phyloP scores from a whole-genome alignment of 1,140 invertebrate genomes.

The Camponotus floridanus region DNA sequence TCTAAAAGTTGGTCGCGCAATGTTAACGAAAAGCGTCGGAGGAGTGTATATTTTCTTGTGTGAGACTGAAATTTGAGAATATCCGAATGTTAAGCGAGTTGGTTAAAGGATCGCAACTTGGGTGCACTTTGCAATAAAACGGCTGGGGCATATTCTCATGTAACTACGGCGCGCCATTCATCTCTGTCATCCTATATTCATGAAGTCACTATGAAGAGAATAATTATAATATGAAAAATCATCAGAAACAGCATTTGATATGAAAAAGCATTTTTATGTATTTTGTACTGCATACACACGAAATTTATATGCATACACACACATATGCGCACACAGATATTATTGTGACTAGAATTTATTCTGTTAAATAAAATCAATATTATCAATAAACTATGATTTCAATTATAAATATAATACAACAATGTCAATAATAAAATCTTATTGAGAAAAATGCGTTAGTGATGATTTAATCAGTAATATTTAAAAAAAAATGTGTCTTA shows the following conservation, averaged over 20 bases:
- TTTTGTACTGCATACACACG: too few species aligned
- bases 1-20: constrained; percentile 19
- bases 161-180: constrained; percentile 11
- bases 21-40: neutral
- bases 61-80: constrained; percentile 34
- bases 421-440: too few species aligned
- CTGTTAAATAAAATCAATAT: too few species aligned
- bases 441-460: too few species aligned
- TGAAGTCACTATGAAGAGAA: neutral
- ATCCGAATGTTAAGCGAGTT: neutral
- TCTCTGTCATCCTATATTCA: neutral
- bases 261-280: neutral
- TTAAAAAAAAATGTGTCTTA: too few species aligned
- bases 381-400: too few species aligned
- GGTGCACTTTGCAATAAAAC: constrained; percentile 46
- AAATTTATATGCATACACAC: too few species aligned
- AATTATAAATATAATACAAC: too few species aligned
- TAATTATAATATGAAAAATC: constrained; percentile 5
- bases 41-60: constrained; percentile 30
- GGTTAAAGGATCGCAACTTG: constrained; percentile 4
- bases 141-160: constrained; percentile 30
- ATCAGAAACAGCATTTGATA: constrained; percentile 8
- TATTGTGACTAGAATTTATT: too few species aligned
- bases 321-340: too few species aligned
- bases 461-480: too few species aligned